Evolutionary conservation across 37 sponge, comb jelly and placozoan genomes (phyloP).

Genomic region (Halichondria panicea): DNA sequence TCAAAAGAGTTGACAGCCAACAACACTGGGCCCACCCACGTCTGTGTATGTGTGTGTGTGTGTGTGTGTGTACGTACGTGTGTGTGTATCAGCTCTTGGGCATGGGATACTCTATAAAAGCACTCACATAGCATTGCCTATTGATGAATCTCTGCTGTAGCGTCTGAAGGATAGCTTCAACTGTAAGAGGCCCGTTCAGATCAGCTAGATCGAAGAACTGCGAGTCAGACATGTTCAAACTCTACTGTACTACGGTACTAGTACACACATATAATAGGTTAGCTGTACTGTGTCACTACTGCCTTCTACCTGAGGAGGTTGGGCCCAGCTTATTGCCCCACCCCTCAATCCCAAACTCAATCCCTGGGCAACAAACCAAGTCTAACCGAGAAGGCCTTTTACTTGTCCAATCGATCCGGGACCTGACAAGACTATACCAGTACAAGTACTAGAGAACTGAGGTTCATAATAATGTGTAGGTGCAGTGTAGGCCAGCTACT

Average conservation of each 20-base stretch:
- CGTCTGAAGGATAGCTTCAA: constrained; percentile 74
- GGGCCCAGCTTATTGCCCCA: no score
- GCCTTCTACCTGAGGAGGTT: no score
- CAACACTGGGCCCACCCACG: constrained; percentile 75
- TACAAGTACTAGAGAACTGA: no score
- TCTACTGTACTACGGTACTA: not conserved
- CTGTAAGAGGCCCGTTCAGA: constrained; percentile 75
- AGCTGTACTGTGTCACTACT: not conserved
- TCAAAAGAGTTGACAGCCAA: constrained; percentile 58
- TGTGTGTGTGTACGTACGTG: not conserved
- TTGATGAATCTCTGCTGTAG: constrained; percentile 73
- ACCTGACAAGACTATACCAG: no score
- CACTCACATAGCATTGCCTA: constrained; percentile 54
- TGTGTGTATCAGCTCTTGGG: not conserved
- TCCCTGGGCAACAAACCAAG: no score
- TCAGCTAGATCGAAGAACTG: constrained; percentile 43
- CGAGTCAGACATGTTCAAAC: not conserved
- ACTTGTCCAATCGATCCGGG: no score
- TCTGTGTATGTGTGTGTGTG: constrained; percentile 41
- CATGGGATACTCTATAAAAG: not conserved
- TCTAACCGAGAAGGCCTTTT: no score
- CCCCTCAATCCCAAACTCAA: no score
- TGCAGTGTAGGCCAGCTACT: no score
- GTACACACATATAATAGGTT: not conserved
- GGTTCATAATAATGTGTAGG: no score